phyloP scores from a whole-genome alignment of 2,113 vertebrate species.

The Tragelaphus strepsiceros region DNA sequence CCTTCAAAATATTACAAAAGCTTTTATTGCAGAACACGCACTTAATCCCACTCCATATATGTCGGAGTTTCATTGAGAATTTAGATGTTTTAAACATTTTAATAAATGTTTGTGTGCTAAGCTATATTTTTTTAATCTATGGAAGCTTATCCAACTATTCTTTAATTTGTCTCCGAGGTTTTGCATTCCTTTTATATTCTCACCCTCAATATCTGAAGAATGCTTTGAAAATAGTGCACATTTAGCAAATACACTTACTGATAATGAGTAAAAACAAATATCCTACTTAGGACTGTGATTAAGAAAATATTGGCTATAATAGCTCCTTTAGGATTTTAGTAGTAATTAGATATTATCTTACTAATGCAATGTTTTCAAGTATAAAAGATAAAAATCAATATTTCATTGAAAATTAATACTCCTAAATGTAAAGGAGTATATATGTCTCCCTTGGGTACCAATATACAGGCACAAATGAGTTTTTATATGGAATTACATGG shows the following conservation, averaged over 20 bases:
- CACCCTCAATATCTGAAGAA: background rate
- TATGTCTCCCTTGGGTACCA: background rate
- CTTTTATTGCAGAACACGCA: background rate
- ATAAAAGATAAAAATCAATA: background rate
- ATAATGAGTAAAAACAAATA: background rate
- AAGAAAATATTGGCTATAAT: slow-evolving; percentile 14
- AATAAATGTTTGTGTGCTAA: background rate
- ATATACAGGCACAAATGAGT: background rate
- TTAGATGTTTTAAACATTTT: background rate
- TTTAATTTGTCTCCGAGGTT: background rate
- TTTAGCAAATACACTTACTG: background rate
- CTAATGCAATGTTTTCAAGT: background rate
- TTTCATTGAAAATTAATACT: background rate
- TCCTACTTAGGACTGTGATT: background rate
- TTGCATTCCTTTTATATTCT: background rate
- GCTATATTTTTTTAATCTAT: background rate
- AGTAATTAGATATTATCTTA: slow-evolving; percentile 16
- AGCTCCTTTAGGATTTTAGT: slow-evolving; percentile 6
- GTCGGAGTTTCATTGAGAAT: background rate
- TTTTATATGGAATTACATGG: background rate
- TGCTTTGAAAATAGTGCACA: background rate
- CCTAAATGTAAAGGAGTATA: background rate
- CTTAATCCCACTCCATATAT: background rate
- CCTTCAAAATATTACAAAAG: slow-evolving; percentile 4
- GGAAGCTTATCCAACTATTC: background rate